Base-by-base conservation (phyloP, 2,797 vertebrate species). In the Rhadinocentrus ornatus region DNA sequence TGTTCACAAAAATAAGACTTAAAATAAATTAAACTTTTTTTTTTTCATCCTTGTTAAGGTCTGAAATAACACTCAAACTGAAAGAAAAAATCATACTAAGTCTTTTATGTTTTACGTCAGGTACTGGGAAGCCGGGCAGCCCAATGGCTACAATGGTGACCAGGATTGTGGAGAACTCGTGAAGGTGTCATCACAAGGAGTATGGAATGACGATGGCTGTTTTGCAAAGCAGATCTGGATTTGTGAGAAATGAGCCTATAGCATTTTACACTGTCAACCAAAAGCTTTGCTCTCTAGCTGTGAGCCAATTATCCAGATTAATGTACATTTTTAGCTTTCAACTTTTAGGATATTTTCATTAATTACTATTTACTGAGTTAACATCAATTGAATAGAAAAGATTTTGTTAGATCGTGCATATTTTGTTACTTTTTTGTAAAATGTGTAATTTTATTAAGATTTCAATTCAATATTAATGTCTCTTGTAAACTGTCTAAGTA, bases 141-240 rank as follows among this genome's bases (percentile, higher is more conserved):
- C 88, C 34, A 85, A 89, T 65, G 74, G 53, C 80, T 60, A 18
- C 24, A 5, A 1, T 0, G 52, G 74, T 15, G 57, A 71, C 39
- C 85, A 88, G 75, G 80, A 89, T 77, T 91, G 89, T 63, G 88
- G 39, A 53, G 85, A 87, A 59, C 24, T 62, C 0, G 46, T 81
- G 9, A 22, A n/a, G 0, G 3, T 0, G 3, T 3, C 46, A 10
- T 0, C 0, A 0, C 1, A 11, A 3, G 81, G 78, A 54, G 4
- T 41, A 0, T 84, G 84, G 87, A 88, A 86, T 11, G 88, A 89
- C 2, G 74, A 81, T 0, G 57, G 37, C 31, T 91, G 89, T 29
- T 69, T 48, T 1, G 2, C 37, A 0, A 0, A 11, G 0, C 83
- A 84, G 50, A 0, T 0, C 2, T 78, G 53, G 46, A 74, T 87